Base-by-base conservation (phyloP, 2,888 invertebrate species). In the Lagria hirta region DNA sequence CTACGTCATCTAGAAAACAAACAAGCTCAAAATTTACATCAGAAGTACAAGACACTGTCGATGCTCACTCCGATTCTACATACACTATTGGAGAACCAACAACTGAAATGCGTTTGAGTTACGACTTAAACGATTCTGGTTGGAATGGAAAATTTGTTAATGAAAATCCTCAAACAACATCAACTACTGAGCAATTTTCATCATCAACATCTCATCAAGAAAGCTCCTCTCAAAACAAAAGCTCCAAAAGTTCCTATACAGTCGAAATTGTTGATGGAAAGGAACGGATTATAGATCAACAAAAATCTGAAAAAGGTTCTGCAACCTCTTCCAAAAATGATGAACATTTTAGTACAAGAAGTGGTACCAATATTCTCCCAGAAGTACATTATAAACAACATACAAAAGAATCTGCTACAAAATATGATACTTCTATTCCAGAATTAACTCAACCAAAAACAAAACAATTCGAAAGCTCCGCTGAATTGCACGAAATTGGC, bases 261-360 rank as follows among this genome's bases (percentile, higher is more conserved):
- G 77, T 83, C 28, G 83, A 84, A 70, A 77, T 80, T 50, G 77
- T 81, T 12, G 80, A 82, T 58, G 82, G 82, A 1, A 81, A 81
- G 62, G 81, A 82, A 68, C 71, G 78, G 21, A 74, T 81, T 23
- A 69, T 81, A 24, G 81, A 81, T 48, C 75, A 75, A 54, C 76
- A 79, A 35, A 77, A 75, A 30, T 76, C 79, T 54, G 80, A 81
- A 65, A 75, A 78, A 68, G 55, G 47, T 6, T 40, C 58, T 22
- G 52, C 62, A 0, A 51, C 58, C 7, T 54, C 64, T 4, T 51
- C 62, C 1, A 61, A 58, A 34, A 66, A 67, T 33, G 76, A 76
- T 49, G 81, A 81, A 68, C 73, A 72, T 23, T 74, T 75, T 58
- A 73, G 75, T 14, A 77, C 75, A 46, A 70, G 73, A 20, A 75